These are phyloP conservation scores for Austrofundulus limnaeus DNA, from an alignment of 2,113 vertebrate genomes.

Conservation along the genomic window DNA sequence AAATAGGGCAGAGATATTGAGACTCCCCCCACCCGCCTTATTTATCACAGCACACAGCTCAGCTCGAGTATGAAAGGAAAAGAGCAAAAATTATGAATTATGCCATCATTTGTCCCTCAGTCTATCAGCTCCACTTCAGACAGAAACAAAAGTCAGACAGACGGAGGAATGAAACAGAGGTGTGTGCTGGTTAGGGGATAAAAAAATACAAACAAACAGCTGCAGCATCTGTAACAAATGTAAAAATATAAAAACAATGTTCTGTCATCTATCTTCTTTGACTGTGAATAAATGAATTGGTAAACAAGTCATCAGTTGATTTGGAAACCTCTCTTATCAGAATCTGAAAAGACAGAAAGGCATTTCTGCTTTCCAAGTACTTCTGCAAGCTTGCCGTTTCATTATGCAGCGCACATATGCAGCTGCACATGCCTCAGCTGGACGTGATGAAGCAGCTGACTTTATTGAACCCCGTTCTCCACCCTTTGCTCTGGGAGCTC, in stretches of 20 bases:
- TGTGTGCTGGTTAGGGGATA: conserved; percentile 12
- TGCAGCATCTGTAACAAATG: no score
- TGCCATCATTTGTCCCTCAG: conserved; percentile 57
- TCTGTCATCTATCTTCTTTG: conserved; percentile 40
- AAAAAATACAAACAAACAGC: no score
- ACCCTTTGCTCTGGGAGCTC: conserved; percentile 8
- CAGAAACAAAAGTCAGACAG: conserved; percentile 22
- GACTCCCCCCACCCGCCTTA: conserved; percentile 53
- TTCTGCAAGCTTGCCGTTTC: background rate
- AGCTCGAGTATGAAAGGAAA: conserved; percentile 24
- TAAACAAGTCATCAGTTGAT: conserved; percentile 37
- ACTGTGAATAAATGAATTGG: conserved; percentile 40
- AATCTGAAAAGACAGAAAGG: conserved; percentile 18
- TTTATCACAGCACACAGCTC: conserved; percentile 56
- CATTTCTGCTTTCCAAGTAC: background rate
- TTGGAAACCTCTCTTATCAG: conserved; percentile 12
- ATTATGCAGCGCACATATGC: conserved; percentile 24
- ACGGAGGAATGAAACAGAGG: conserved; percentile 1
- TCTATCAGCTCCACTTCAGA: conserved; percentile 68
- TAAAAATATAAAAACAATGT: no score
- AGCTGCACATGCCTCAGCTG: conserved; percentile 14
- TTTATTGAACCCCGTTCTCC: background rate
- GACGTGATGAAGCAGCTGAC: conserved; percentile 1
- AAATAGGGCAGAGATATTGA: conserved; percentile 74
- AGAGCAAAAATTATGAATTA: conserved; percentile 52